Evolutionary conservation across 2,797 vertebrate genomes (phyloP).

Genomic region (Brotula barbata): DNA sequence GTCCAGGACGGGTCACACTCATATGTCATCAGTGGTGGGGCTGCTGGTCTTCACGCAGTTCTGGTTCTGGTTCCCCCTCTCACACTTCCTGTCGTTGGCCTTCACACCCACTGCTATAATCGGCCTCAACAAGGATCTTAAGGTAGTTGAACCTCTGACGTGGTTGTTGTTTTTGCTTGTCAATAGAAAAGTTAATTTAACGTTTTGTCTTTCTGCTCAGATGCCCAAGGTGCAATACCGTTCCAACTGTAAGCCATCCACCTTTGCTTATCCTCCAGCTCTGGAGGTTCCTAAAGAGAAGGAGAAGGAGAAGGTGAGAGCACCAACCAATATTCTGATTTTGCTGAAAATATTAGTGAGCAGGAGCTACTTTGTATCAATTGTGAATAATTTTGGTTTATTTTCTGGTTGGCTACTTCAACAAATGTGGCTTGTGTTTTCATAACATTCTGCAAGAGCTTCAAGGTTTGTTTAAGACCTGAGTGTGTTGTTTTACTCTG

Average conservation of each 20-base stretch:
- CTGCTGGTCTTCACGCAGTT: conserved; percentile 99
- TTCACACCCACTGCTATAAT: conserved; percentile 98
- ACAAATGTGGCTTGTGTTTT: too few relatives aligned
- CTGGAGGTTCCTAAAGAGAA: conserved; percentile 99
- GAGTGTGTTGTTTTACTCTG: conserved; percentile 37
- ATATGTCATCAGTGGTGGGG: conserved; percentile 98
- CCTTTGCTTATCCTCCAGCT: conserved; percentile 96
- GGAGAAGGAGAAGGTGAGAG: conserved; percentile 95
- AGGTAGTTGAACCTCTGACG: conserved; percentile 78
- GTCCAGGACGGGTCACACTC: conserved; percentile 97
- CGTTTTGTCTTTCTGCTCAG: conserved; percentile 66
- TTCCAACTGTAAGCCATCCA: conserved; percentile 99
- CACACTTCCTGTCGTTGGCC: conserved; percentile 94
- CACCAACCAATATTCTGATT: conserved; percentile 21
- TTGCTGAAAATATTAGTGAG: too few relatives aligned
- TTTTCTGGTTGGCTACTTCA: too few relatives aligned
- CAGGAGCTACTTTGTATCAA: too few relatives aligned
- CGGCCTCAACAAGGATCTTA: conserved; percentile 98
- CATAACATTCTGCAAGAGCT: too few relatives aligned
- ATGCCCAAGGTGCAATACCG: conserved; percentile 99
- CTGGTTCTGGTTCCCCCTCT: conserved; percentile 99
- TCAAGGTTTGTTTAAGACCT: too few relatives aligned
- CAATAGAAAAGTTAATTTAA: not conserved
- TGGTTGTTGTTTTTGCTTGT: not conserved
- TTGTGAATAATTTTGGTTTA: too few relatives aligned